Conservation (phyloP, 2,113 vertebrate species). For the Salminus brasiliensis region DNA sequence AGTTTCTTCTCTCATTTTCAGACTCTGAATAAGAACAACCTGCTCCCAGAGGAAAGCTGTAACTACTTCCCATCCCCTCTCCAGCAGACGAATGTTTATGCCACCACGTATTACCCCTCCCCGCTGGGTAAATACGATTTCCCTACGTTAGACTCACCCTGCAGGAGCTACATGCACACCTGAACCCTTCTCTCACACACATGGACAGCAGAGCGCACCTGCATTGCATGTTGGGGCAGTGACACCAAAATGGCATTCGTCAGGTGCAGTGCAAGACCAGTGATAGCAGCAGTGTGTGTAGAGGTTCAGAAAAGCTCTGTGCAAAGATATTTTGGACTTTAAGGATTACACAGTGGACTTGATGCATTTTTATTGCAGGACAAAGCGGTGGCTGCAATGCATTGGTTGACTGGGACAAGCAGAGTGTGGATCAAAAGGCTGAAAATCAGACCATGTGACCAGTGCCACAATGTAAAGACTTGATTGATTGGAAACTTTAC, state of each 20-base stretch:
- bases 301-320: no score
- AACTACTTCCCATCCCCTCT: constrained; percentile 85
- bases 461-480: neutral
- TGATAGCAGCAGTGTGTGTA: neutral
- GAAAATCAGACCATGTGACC: neutral
- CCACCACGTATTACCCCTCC: constrained; percentile 90
- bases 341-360: no score
- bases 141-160: constrained; percentile 86
- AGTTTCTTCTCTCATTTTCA: constrained; percentile 57
- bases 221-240: constrained; percentile 4
- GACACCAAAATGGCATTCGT: constrained; percentile 9
- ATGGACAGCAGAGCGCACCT: neutral
- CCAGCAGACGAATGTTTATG: constrained; percentile 93
- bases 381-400: no score
- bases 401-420: neutral
- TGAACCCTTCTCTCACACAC: constrained; percentile 67
- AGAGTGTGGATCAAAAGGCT: neutral
- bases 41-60: constrained; percentile 92
- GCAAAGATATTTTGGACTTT: no score
- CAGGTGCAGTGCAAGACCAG: constrained; percentile 1
- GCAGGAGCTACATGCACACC: constrained; percentile 95
- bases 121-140: constrained; percentile 92
- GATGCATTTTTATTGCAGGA: no score
- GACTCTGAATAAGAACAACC: constrained; percentile 97
- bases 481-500: neutral